phyloP scores from a whole-genome alignment of 2,888 invertebrate species.

The Nemapogon koenigi region DNA sequence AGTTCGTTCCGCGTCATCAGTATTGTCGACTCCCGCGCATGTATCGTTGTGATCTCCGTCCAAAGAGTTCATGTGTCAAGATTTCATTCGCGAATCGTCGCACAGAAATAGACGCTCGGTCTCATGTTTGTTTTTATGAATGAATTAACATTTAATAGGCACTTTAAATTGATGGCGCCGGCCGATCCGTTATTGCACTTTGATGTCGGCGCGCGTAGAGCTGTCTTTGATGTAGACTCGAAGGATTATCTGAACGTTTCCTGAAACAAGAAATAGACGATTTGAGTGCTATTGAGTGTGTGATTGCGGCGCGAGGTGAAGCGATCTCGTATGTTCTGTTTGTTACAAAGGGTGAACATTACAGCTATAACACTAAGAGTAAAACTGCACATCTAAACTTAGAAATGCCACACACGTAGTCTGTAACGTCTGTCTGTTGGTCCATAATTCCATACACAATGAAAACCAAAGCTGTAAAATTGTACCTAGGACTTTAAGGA shows the following conservation, averaged over 20 bases:
- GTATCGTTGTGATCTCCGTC: conserved; percentile 14
- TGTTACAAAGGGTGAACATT: too few relatives aligned
- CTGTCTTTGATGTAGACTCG: conserved; percentile 41
- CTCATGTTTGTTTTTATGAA: conserved; percentile 60
- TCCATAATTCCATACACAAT: too few relatives aligned
- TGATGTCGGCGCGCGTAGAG: conserved; percentile 28
- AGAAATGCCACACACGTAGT: too few relatives aligned
- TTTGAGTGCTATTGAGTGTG: conserved; percentile 38
- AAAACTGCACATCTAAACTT: too few relatives aligned
- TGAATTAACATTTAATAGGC: conserved; percentile 47
- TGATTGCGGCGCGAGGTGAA: too few relatives aligned
- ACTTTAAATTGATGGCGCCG: conserved; percentile 30
- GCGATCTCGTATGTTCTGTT: too few relatives aligned
- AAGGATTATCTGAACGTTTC: conserved; percentile 25
- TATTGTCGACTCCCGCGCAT: not conserved
- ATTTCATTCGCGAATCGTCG: conserved; percentile 28
- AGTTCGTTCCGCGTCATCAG: not conserved
- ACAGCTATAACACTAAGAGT: too few relatives aligned
- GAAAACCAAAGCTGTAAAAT: too few relatives aligned
- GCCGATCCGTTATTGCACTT: conserved; percentile 14
- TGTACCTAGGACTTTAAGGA: too few relatives aligned
- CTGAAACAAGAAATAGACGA: conserved; percentile 43
- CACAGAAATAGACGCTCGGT: conserved; percentile 33
- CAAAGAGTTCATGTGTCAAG: conserved; percentile 44
- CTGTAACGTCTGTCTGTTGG: too few relatives aligned